Evolutionary conservation across 2,113 vertebrate genomes (phyloP).

Genomic region (Microtus richardsoni): DNA sequence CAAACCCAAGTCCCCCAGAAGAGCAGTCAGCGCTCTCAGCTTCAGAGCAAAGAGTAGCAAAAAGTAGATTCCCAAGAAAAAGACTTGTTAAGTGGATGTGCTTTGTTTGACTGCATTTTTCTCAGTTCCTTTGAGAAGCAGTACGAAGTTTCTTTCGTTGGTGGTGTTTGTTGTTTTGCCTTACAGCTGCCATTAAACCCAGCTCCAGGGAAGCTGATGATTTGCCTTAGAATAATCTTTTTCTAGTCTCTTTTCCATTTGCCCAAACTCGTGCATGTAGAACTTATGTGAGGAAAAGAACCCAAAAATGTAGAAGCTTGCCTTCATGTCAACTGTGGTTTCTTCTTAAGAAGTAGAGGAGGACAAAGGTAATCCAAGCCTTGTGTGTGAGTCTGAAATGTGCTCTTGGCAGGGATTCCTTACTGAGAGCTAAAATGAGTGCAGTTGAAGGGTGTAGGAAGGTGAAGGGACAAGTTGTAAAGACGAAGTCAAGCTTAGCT

Average conservation of each 20-base stretch:
- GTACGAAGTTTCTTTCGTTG: not conserved
- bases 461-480: not conserved
- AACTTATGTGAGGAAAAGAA: slow-evolving; percentile 6
- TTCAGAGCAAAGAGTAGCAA: not conserved
- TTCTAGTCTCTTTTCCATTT: not conserved
- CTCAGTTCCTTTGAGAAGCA: not conserved
- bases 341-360: not conserved
- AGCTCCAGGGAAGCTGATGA: not conserved
- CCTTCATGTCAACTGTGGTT: not conserved
- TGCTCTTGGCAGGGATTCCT: not conserved
- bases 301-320: not conserved
- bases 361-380: not conserved
- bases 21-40: not conserved
- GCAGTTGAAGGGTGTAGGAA: not conserved
- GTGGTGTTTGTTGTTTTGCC: not conserved
- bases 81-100: not conserved
- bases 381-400: not conserved
- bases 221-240: not conserved
- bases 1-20: too few species aligned
- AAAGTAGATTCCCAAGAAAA: not conserved
- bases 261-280: not conserved
- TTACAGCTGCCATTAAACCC: too few species aligned
- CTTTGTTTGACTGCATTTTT: not conserved
- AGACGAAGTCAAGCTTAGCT: not conserved
- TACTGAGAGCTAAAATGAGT: not conserved